Evolutionary conservation across 2,113 vertebrate genomes (phyloP), one percentile per base, ranked within the genome.

Genomic region (Benitochromis conjunctus): DNA sequence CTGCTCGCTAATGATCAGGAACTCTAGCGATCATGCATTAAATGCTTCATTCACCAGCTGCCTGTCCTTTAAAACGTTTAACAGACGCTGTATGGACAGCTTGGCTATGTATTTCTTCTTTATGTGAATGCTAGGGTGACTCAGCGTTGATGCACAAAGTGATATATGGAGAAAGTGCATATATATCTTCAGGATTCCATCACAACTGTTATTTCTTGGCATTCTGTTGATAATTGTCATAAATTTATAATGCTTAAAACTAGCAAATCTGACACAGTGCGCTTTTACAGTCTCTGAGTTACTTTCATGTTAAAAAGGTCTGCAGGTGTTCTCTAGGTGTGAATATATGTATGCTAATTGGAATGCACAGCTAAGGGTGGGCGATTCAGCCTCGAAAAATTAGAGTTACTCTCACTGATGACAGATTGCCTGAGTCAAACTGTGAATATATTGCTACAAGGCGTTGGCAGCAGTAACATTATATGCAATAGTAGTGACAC

Each of bases 361-460:
- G 0, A 34, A 64, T 38, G 60, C 0, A 0, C 19, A 62, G 2
- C 58, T 64, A 12, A 64, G 18, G 60, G 60, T 64, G 6, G 60
- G 18, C 12, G 60, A 64, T 64, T 13, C 34, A 64, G 2, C 60
- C 19, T 3, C 0, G 2, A 64, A 38, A 64, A 64, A 3, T 64
- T 3, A n/a, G 60, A 64, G 60, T 64, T n/a, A 38, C 34, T n/a
- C 34, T 64, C 60, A 13, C 10, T 21, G 19, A 21, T 38, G 60
- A n/a, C 34, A 64, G 60, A 64, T 64, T n/a, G 36, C 31, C 60
- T 12, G 31, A 64, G 60, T 64, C 60, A 64, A 36, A 64, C 31
- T 64, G 60, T 0, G 0, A 64, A 38, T 64, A 38, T 64, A n/a
- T 38, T 34, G 34, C 34, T 64, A 64, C 19, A 21, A 64, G 60